Evolutionary conservation across 2,797 vertebrate genomes (phyloP), one percentile per base, ranked within the genome.

Genomic region (Labroides dimidiatus): DNA sequence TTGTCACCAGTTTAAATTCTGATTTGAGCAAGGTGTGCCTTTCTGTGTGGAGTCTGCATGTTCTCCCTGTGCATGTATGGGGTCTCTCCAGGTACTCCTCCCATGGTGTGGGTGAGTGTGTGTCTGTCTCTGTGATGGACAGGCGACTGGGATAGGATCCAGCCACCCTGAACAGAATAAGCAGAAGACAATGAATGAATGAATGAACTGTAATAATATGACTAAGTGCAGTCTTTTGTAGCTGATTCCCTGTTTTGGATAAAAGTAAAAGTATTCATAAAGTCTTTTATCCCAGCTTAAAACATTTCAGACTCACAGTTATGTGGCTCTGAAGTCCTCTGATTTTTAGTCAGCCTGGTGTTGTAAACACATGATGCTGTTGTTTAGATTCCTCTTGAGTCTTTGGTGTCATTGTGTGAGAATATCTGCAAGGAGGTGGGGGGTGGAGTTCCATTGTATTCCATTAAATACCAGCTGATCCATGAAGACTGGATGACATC

Each of bases 341-440:
- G 71, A 75, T 79, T 74, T 65, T 72, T 53, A 71, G 63, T 89
- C 80, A 81, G 61, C 52, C n/a, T 9, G 10, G 17, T 53, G 43
- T 78, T 87, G 87, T 80, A 85, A 89, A 87, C 85, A 89, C 74
- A 80, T 59, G 15, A 69, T 63, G 59, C 75, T 84, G 64, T 77
- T 72, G 66, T 84, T 75, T 68, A 61, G 62, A 68, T 89, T 73
- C 61, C 61, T 80, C 23, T 9, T 10, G 23, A 61, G 75, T 62
- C 52, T 77, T 78, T 21, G 6, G 49, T 82, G 82, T 49, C 78
- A 80, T 63, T 82, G 57, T 76, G 44, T 61, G 65, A 14, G 5
- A 43, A 27, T 10, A 12, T n/a, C 10, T 33, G 17, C n/a, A n/a
- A n/a, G n/a, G n/a, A n/a, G n/a, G n/a, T 5, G 19, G 7, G 13